Conservation (phyloP, 1,140 invertebrate genomes). For the Sminthurides bifidus region DNA sequence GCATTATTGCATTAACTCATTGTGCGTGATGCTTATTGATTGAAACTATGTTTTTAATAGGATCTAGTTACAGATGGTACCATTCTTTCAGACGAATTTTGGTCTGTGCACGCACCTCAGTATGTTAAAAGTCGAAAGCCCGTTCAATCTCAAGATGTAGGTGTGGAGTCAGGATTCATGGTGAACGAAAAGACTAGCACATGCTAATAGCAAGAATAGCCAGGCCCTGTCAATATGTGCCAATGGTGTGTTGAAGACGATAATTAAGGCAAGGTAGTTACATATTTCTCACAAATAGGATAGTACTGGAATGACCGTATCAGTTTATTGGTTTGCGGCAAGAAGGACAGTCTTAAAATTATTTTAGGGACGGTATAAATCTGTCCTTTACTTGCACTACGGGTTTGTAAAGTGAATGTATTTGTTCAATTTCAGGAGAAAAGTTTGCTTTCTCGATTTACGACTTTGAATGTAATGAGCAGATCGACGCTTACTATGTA, state of each 20-base stretch:
- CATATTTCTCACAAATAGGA: no score
- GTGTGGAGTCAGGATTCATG: slow-evolving; percentile 75
- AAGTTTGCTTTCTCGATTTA: slow-evolving; percentile 80
- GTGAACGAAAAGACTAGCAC: no score
- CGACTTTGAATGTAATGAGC: slow-evolving; percentile 68
- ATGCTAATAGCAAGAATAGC: no score
- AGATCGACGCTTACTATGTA: slow-evolving; percentile 69
- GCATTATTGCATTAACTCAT: not conserved
- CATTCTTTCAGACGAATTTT: slow-evolving; percentile 90
- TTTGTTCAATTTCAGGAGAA: slow-evolving; percentile 46
- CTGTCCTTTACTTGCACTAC: no score
- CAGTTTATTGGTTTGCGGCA: no score
- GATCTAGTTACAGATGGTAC: slow-evolving; percentile 90
- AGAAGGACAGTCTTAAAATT: no score
- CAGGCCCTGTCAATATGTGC: no score
- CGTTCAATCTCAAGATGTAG: slow-evolving; percentile 67
- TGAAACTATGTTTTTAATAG: slow-evolving; percentile 33
- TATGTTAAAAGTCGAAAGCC: slow-evolving; percentile 47
- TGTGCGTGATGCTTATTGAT: not conserved
- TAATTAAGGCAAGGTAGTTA: no score
- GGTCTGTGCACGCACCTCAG: slow-evolving; percentile 69
- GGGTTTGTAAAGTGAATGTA: no score
- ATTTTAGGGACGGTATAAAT: no score
- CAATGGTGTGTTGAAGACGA: no score
- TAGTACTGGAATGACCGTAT: no score